Conservation (phyloP, 2,113 vertebrate genomes). For the Bos indicus region DNA sequence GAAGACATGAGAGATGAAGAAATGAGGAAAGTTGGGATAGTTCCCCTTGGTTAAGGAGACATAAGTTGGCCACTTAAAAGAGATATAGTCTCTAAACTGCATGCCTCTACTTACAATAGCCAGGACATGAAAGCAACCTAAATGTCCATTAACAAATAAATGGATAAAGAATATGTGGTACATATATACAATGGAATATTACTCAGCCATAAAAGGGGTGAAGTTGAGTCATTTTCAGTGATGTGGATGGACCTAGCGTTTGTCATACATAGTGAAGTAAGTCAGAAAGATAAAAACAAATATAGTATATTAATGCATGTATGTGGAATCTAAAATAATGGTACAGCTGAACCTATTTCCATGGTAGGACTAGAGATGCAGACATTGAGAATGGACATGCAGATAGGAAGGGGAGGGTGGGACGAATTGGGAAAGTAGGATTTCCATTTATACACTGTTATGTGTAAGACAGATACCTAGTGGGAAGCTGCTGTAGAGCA, state of each 20-base stretch:
- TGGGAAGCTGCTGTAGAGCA: neutral
- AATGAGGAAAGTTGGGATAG: neutral
- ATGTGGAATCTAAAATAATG: neutral
- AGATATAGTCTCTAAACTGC: neutral
- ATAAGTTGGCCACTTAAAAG: neutral
- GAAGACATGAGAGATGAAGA: neutral
- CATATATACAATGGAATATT: neutral
- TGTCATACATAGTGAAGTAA: neutral
- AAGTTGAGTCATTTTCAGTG: neutral
- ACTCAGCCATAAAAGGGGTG: neutral
- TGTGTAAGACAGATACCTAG: neutral
- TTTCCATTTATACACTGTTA: neutral
- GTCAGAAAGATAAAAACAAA: neutral
- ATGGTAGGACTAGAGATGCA: neutral
- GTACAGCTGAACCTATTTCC: neutral
- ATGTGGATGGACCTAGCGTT: neutral
- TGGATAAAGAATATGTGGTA: neutral
- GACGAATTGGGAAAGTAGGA: fast-evolving
- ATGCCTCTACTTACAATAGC: neutral
- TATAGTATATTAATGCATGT: neutral
- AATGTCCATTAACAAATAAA: neutral
- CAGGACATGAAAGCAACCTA: neutral
- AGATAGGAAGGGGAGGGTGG: neutral
- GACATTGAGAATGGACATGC: neutral
- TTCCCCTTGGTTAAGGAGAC: neutral